phyloP scores from a whole-genome alignment of 2,888 invertebrate species.

The Conus canariensis region DNA sequence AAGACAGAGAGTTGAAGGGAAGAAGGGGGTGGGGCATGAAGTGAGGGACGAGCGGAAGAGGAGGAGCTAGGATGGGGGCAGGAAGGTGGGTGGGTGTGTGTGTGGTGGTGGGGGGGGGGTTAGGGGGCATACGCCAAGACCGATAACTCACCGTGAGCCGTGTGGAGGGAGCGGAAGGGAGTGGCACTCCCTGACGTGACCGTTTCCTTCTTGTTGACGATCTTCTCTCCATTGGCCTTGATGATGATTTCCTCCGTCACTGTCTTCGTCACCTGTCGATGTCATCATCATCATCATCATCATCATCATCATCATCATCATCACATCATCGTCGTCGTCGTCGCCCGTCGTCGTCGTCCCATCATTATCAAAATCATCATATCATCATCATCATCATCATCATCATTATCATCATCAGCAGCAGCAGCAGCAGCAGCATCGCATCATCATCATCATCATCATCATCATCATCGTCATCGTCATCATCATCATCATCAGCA shows the following conservation, averaged over 20 bases:
- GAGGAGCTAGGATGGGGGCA: too few species aligned
- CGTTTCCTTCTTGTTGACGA: slow-evolving; percentile 66
- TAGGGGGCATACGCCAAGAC: neutral
- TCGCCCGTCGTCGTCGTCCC: neutral
- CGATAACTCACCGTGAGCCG: neutral
- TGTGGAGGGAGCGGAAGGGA: neutral
- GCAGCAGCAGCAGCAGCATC: too few species aligned
- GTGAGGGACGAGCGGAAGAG: too few species aligned
- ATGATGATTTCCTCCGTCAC: slow-evolving; percentile 72
- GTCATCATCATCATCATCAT: neutral
- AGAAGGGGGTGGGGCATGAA: too few species aligned
- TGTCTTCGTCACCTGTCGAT: slow-evolving; percentile 60
- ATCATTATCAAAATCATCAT: neutral
- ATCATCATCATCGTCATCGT: too few species aligned
- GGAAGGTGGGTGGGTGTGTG: too few species aligned
- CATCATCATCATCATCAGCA: too few species aligned
- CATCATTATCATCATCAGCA: too few species aligned
- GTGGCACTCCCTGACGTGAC: slow-evolving; percentile 54
- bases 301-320: neutral
- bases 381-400: too few species aligned
- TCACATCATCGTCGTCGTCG: neutral
- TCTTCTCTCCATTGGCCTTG: slow-evolving; percentile 67
- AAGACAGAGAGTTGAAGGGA: neutral
- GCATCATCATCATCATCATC: too few species aligned
- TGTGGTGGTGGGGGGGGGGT: too few species aligned